phyloP scores from a whole-genome alignment of 2,888 invertebrate species.

The Tiphia femorata region DNA sequence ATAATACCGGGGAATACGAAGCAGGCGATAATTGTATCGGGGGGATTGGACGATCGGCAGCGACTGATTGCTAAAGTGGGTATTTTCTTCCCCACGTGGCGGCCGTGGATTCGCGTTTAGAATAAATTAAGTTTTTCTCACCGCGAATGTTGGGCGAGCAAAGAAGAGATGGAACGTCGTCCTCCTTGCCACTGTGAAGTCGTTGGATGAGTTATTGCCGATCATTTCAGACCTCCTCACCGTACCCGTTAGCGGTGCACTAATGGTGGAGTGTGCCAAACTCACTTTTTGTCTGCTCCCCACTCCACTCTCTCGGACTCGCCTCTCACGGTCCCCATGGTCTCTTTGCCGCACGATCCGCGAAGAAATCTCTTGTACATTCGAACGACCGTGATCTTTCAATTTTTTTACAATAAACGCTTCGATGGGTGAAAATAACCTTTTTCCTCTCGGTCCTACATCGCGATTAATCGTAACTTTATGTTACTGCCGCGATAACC shows the following conservation, averaged over 20 bases:
- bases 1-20: too few relatives aligned
- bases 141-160: slow-evolving; percentile 33
- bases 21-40: too few relatives aligned
- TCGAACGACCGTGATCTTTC: too few relatives aligned
- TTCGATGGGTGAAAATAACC: too few relatives aligned
- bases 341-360: too few relatives aligned
- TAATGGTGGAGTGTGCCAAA: slow-evolving; percentile 47
- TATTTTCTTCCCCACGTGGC: too few relatives aligned
- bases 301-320: neutral
- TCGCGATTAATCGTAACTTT: neutral
- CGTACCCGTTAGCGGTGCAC: slow-evolving; percentile 17
- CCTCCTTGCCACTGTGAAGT: slow-evolving; percentile 6
- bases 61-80: too few relatives aligned
- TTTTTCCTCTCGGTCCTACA: too few relatives aligned
- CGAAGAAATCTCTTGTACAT: too few relatives aligned
- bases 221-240: slow-evolving; percentile 30
- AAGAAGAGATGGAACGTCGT: slow-evolving; percentile 20
- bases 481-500: too few relatives aligned
- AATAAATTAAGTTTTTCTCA: slow-evolving; percentile 49
- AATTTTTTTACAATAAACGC: too few relatives aligned
- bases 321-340: neutral
- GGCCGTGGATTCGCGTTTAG: slow-evolving; percentile 44
- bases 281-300: slow-evolving; percentile 32
- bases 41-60: too few relatives aligned
- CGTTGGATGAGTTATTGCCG: slow-evolving; percentile 43